These are phyloP conservation scores for Acanthaster planci DNA, from an alignment of 35 echinoderm and acorn worm species.

Conservation along the genomic window DNA sequence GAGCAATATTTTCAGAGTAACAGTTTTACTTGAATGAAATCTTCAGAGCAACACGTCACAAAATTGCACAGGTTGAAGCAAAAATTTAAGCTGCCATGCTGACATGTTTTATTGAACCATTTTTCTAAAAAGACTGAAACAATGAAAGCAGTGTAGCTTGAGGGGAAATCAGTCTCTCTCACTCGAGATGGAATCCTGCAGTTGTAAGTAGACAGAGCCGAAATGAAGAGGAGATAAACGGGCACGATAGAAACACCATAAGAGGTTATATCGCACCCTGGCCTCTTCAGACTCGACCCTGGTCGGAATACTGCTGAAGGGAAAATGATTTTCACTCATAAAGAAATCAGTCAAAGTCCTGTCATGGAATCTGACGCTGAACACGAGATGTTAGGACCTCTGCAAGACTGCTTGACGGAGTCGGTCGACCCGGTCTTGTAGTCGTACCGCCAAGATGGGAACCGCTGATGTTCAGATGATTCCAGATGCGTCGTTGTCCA, in stretches of 20 bases:
- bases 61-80: not conserved
- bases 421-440: not conserved
- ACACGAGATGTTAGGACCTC: not conserved
- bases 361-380: not conserved
- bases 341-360: not conserved
- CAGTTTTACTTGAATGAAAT: too few relatives aligned
- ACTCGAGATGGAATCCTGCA: not conserved
- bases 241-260: not conserved
- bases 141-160: constrained; percentile 2
- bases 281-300: not conserved
- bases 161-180: not conserved
- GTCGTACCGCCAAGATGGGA: not conserved
- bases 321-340: not conserved
- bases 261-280: not conserved
- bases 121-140: not conserved
- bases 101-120: constrained; percentile 5
- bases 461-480: not conserved
- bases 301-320: not conserved
- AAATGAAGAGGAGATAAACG: not conserved
- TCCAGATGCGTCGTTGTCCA: not conserved
- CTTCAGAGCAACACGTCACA: not conserved
- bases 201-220: not conserved
- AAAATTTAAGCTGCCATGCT: not conserved
- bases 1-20: too few relatives aligned
- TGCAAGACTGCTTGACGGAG: not conserved